These are phyloP conservation scores for Psittacula echo DNA, from an alignment of 2,797 vertebrate genomes.

Conservation along the genomic window DNA sequence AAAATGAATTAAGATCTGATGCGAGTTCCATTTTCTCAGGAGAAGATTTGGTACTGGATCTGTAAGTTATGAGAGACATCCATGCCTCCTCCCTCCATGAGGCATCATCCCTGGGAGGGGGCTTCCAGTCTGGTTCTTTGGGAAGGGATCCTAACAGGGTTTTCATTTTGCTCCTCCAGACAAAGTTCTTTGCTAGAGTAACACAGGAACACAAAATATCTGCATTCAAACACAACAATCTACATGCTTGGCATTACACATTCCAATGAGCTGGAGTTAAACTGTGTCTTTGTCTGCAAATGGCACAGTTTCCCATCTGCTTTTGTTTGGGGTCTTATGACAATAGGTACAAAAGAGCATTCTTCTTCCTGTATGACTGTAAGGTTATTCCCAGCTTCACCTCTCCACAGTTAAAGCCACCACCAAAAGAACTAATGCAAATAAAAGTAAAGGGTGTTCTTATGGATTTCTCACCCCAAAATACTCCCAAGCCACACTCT, in stretches of 20 bases:
- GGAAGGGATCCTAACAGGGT: not conserved
- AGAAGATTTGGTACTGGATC: not conserved
- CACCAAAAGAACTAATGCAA: not conserved
- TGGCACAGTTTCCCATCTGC: not conserved
- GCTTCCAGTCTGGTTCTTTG: not conserved
- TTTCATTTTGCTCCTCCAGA: not conserved
- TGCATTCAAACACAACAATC: not conserved
- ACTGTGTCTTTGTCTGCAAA: not conserved
- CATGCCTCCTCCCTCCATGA: not conserved
- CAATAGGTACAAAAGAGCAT: not conserved
- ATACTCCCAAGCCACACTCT: not conserved
- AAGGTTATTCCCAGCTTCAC: not conserved
- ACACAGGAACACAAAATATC: not conserved
- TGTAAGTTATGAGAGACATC: not conserved
- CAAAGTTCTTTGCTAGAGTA: not conserved
- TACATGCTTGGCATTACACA: not conserved
- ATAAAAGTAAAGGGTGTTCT: not conserved
- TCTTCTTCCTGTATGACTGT: not conserved
- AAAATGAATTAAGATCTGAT: not conserved
- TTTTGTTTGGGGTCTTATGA: not conserved
- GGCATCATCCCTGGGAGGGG: not conserved
- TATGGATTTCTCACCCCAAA: not conserved
- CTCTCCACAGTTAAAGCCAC: not conserved
- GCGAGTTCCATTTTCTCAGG: not conserved
- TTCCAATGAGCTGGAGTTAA: not conserved